A percentile compares a stretch with the other conserved stretches of the same genome.
Evolutionary conservation across 2,113 vertebrate genomes (phyloP).

Genomic region (Gallinago media): DNA sequence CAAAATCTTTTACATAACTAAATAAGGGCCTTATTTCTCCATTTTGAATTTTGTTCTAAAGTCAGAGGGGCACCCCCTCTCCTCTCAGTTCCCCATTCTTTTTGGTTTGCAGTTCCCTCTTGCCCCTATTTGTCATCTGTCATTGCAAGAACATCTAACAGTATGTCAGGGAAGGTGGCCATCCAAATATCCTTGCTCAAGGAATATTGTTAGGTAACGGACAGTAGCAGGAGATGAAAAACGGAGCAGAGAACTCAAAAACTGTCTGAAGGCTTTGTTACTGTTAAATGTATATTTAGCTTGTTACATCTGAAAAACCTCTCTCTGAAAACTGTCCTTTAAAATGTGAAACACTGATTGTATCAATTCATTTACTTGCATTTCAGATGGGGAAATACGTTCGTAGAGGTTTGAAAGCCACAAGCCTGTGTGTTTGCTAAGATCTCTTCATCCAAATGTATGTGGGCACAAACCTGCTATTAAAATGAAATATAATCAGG

Average conservation of each 20-base stretch:
- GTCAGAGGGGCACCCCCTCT: background rate
- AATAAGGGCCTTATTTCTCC: background rate
- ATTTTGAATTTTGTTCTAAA: background rate
- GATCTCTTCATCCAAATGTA: background rate
- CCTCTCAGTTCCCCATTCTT: accelerated
- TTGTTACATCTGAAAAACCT: background rate
- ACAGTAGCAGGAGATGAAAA: background rate
- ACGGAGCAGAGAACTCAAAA: background rate
- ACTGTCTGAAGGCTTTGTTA: background rate
- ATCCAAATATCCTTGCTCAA: background rate
- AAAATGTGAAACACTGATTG: background rate
- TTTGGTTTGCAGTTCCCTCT: background rate
- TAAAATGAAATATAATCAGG: background rate
- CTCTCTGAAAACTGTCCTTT: background rate
- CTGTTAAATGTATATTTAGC: background rate
- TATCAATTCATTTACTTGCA: background rate
- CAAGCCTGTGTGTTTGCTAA: background rate
- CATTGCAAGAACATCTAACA: background rate
- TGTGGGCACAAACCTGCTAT: background rate
- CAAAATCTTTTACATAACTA: background rate
- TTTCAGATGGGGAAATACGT: background rate
- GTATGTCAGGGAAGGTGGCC: background rate
- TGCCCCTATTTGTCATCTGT: background rate
- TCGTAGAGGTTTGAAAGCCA: background rate
- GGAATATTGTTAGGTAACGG: background rate